phyloP scores from a whole-genome alignment of 2,113 vertebrate genomes.

The Suncus etruscus region DNA sequence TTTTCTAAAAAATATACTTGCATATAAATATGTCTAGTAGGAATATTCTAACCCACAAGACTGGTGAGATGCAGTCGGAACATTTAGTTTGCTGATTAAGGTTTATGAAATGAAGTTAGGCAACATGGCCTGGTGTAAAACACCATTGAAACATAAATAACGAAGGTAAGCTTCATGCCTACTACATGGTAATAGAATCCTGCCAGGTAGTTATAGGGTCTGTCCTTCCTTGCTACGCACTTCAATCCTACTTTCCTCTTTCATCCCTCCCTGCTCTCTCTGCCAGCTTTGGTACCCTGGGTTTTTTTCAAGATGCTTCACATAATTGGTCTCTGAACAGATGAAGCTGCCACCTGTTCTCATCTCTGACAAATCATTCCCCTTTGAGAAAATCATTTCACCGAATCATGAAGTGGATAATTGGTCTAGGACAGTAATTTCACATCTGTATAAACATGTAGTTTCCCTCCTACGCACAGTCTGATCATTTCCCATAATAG shows the following conservation, averaged over 20 bases:
- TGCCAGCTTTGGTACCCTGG: constrained; percentile 25
- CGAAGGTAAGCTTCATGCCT: background rate
- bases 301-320: constrained; percentile 66
- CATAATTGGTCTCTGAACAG: constrained; percentile 74
- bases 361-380: constrained; percentile 22
- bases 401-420: constrained; percentile 46
- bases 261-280: background rate
- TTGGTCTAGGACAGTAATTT: constrained; percentile 26
- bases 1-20: background rate
- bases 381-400: constrained; percentile 40
- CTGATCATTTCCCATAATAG: constrained; percentile 41
- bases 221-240: background rate
- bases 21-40: background rate
- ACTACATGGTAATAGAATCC: background rate
- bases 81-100: constrained; percentile 3
- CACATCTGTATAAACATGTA: constrained; percentile 62
- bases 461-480: background rate
- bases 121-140: constrained; percentile 1
- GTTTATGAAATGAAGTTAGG: constrained; percentile 31
- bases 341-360: constrained; percentile 75
- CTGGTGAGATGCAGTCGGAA: background rate
- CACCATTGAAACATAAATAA: background rate
- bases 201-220: background rate
- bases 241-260: background rate
- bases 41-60: background rate